These are phyloP conservation scores for Physella acuta DNA, from an alignment of 1,140 invertebrate species.

Conservation along the genomic window DNA sequence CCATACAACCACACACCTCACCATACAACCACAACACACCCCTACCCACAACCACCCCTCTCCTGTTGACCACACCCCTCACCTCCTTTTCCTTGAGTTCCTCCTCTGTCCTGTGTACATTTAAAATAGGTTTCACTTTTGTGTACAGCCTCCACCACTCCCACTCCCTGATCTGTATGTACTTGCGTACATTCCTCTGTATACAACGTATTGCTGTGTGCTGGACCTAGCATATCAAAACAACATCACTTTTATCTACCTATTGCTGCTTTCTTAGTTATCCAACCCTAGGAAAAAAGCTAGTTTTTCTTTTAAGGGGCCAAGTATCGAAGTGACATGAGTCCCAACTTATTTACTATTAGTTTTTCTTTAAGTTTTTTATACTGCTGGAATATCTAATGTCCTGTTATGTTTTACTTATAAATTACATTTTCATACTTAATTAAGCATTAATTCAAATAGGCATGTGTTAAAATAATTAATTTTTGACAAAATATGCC, in stretches of 20 bases:
- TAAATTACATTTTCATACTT: too few relatives aligned
- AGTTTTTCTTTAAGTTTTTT: too few relatives aligned
- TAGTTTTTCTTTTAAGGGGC: not conserved
- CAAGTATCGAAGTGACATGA: too few relatives aligned
- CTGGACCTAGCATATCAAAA: constrained; percentile 65
- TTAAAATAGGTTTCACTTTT: constrained; percentile 84
- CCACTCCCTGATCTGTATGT: constrained; percentile 87
- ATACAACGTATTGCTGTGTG: constrained; percentile 89
- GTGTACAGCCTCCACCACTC: constrained; percentile 92
- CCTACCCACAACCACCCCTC: too few relatives aligned
- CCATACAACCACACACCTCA: not conserved
- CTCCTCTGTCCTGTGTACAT: constrained; percentile 90
- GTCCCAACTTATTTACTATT: too few relatives aligned
- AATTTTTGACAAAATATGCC: too few relatives aligned
- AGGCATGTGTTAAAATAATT: too few relatives aligned
- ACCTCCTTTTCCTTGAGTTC: constrained; percentile 78
- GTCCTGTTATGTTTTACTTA: too few relatives aligned
- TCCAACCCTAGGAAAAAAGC: not conserved
- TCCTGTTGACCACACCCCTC: constrained; percentile 42
- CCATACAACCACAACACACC: not conserved
- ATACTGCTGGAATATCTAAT: too few relatives aligned
- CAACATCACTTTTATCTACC: too few relatives aligned
- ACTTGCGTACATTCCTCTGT: constrained; percentile 88
- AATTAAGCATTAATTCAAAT: too few relatives aligned
- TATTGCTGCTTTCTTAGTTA: too few relatives aligned